These are phyloP conservation scores for Nautilus pompilius DNA, from an alignment of 1,140 invertebrate species.

Conservation along the genomic window DNA sequence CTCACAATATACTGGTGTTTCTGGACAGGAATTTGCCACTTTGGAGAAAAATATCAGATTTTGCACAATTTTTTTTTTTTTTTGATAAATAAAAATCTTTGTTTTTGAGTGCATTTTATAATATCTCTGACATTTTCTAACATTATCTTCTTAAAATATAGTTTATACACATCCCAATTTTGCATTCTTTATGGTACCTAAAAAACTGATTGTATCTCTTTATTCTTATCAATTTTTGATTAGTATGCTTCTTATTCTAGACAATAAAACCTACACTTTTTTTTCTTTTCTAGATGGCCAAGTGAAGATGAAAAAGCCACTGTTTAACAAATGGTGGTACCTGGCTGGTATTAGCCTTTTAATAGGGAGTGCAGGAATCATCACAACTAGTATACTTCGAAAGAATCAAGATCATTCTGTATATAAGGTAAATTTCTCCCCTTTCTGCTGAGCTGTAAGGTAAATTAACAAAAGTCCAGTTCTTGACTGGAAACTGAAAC, in stretches of 20 bases:
- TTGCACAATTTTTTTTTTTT: too few species aligned
- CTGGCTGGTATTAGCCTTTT: conserved; percentile 43
- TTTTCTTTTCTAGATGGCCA: conserved; percentile 26
- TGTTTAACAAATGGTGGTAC: conserved; percentile 50
- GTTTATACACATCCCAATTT: too few species aligned
- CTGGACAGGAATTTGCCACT: too few species aligned
- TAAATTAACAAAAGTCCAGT: not conserved
- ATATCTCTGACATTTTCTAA: too few species aligned
- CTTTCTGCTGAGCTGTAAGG: not conserved
- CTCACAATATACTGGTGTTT: too few species aligned
- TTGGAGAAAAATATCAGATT: too few species aligned
- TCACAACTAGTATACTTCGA: conserved; percentile 28
- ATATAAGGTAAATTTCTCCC: conserved; percentile 22
- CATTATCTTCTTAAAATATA: too few species aligned
- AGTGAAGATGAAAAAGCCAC: conserved; percentile 15
- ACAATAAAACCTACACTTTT: not conserved
- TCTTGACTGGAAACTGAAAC: not conserved
- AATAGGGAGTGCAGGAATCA: conserved; percentile 44
- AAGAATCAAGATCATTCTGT: conserved; percentile 11
- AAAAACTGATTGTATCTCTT: too few species aligned
- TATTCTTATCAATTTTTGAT: too few species aligned
- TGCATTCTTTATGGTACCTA: too few species aligned
- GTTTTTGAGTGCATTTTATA: too few species aligned
- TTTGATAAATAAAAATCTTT: too few species aligned
- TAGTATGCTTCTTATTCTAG: not conserved